Conservation (phyloP, 2,113 vertebrate genomes). For the Trachemys scripta region DNA sequence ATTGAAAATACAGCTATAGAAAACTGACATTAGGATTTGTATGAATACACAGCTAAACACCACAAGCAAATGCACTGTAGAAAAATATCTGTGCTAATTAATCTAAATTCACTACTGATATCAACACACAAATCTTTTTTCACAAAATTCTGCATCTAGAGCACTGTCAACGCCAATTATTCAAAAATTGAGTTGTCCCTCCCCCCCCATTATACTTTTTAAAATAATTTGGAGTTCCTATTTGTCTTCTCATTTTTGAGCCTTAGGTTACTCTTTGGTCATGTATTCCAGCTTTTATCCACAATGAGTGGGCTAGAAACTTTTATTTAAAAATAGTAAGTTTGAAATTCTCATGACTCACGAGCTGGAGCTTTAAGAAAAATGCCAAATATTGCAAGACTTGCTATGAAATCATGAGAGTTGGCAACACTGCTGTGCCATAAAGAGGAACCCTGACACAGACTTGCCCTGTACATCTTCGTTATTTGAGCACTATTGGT, state of each 20-base stretch:
- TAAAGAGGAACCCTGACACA: background rate
- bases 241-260: background rate
- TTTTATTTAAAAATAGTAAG: background rate
- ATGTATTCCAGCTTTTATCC: background rate
- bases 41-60: background rate
- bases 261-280: background rate
- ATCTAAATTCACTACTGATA: background rate
- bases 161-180: background rate
- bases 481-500: background rate
- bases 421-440: background rate
- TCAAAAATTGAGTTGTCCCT: background rate
- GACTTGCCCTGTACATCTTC: background rate
- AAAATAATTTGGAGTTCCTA: background rate
- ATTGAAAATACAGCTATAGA: background rate
- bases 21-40: background rate
- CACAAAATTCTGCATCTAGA: background rate
- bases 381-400: background rate
- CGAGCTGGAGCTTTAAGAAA: background rate
- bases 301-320: background rate
- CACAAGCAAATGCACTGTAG: background rate
- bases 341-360: background rate
- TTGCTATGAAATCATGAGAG: background rate
- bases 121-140: background rate
- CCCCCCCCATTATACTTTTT: rapidly evolving
- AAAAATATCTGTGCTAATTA: background rate